Base-by-base conservation (phyloP, 2,888 invertebrate genomes). In the Torymus tubicola region DNA sequence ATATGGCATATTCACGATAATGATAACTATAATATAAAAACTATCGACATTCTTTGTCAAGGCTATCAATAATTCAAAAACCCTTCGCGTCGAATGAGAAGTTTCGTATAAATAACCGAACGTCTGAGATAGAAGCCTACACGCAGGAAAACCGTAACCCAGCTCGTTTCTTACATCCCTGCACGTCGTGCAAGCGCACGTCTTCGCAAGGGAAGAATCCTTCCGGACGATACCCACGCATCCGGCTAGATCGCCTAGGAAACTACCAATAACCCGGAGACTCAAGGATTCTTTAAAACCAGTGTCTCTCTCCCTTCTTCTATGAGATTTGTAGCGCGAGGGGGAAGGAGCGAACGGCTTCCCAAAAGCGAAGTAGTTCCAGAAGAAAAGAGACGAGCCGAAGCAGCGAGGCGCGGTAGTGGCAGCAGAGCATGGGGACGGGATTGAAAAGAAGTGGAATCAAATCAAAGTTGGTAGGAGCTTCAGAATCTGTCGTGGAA, bases 381-480 rank as follows among this genome's bases (percentile, higher is more conserved):
- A 64, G 63, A 31, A 68, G 50, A 74, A 75, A 76, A 83, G 75
- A 82, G 76, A 80, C 73, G 64, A 55, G 78, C 75, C 63, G 63
- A 65, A 77, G 65, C 21, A 24, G 58, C 50, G 52, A 70, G 50
- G 21, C 60, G 50, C 18, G 24, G 67, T 13, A 52, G 71, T 63
- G 55, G 69, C 69, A 42, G 67, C 68, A 55, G 55, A 53, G 42
- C 42, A 69, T 24, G 24, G 55, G 53, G 5, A 60, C 53, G 67
- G 72, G 21, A 67, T 67, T 52, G 53, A 64, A 68, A 75, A 85
- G 84, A 80, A 81, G 78, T 67, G 80, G 82, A 88, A 89, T 89
- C 88, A 86, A 89, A 89, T 89, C 88, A 88, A 88, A 89, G 86
- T 88, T 88, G 84, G 86, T 80, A 85, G 84, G 85, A 86, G 85